Percentiles rank a stretch among this genome's conserved stretches.
Conservation (phyloP, 2,113 vertebrate genomes). For the Brachyistius frenatus region DNA sequence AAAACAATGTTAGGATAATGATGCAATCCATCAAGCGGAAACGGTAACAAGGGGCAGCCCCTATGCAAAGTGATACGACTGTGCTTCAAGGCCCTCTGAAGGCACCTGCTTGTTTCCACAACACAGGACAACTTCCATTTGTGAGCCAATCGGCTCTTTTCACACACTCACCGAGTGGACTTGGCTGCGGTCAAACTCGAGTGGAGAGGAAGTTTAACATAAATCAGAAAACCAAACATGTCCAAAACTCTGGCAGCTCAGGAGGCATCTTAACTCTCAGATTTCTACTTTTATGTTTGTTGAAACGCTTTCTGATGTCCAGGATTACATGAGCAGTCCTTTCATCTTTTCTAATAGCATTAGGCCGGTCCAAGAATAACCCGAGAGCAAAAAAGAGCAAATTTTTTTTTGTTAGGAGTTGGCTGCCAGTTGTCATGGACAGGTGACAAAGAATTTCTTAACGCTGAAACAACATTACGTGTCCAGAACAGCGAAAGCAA, state of each 20-base stretch:
- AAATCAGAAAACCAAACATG: slow-evolving; percentile 27
- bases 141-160: slow-evolving; percentile 25
- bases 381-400: slow-evolving; percentile 35
- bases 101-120: slow-evolving; percentile 73
- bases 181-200: slow-evolving; percentile 10
- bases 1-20: slow-evolving; percentile 64
- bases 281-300: slow-evolving; percentile 3
- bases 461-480: slow-evolving; percentile 25
- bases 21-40: slow-evolving; percentile 68
- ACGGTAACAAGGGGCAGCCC: slow-evolving; percentile 60
- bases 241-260: slow-evolving; percentile 3
- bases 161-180: slow-evolving; percentile 12
- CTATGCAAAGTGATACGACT: slow-evolving; percentile 71
- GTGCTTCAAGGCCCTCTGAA: slow-evolving; percentile 34
- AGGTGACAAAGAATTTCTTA: slow-evolving; percentile 54
- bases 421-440: slow-evolving; percentile 56
- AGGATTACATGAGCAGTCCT: slow-evolving; percentile 13
- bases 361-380: slow-evolving; percentile 48
- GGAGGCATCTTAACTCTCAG: background rate
- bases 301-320: slow-evolving; percentile 28
- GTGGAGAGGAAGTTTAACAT: slow-evolving; percentile 1
- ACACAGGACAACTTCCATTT: slow-evolving; percentile 54
- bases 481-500: slow-evolving; percentile 30
- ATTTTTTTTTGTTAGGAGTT: slow-evolving; percentile 21
- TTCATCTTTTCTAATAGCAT: slow-evolving; percentile 42